A percentile compares a stretch with the other conserved stretches of the same genome.
phyloP scores from a whole-genome alignment of 2,113 vertebrate species.

The Camelus bactrianus region DNA sequence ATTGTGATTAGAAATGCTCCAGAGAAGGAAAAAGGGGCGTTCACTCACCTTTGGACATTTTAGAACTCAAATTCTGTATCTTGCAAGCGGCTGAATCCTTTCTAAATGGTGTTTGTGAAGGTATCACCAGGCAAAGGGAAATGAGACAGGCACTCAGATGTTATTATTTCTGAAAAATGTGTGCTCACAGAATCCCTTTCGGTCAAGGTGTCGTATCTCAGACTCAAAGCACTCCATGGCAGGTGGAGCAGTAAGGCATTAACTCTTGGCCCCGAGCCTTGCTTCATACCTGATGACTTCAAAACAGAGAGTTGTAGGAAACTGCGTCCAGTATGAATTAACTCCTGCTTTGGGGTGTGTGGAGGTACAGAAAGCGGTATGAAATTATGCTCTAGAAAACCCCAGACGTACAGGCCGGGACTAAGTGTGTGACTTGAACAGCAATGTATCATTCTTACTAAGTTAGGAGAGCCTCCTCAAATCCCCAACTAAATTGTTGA shows the following conservation, averaged over 20 bases:
- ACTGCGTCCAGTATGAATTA: background rate
- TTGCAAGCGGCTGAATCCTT: constrained; percentile 15
- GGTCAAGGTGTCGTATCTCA: background rate
- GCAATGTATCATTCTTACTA: background rate
- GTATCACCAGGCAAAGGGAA: constrained; percentile 59
- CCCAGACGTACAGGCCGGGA: background rate
- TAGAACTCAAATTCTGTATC: background rate
- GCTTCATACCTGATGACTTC: constrained; percentile 19
- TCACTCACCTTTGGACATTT: constrained; percentile 35
- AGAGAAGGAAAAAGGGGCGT: constrained; percentile 49
- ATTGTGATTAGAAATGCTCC: constrained; percentile 46
- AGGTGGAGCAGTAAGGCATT: background rate
- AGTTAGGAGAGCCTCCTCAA: background rate
- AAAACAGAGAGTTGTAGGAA: background rate
- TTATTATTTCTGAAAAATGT: constrained; percentile 63
- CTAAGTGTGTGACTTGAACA: background rate
- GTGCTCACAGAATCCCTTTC: background rate
- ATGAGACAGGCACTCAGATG: background rate
- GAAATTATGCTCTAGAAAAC: background rate
- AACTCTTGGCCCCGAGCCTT: background rate
- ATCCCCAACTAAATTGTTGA: background rate
- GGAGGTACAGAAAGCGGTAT: background rate
- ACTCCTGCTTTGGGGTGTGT: background rate
- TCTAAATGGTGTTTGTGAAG: constrained; percentile 11
- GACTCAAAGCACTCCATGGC: background rate